Conservation (phyloP, 2,888 invertebrate species). For the Rapana venosa region DNA sequence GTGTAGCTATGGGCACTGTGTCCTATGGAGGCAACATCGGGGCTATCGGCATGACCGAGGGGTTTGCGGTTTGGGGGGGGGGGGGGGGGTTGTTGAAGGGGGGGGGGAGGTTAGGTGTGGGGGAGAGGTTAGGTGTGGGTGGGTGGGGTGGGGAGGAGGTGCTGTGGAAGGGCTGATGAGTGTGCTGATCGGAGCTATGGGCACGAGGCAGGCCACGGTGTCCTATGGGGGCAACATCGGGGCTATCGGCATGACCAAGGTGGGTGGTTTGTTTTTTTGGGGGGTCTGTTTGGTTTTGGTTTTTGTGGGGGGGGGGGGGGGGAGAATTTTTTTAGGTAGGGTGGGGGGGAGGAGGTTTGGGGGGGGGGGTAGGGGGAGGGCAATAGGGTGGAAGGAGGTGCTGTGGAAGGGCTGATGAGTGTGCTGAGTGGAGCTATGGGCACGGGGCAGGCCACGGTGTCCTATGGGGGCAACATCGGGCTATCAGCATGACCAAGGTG, state of each 20-base stretch:
- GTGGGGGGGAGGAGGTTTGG: no score
- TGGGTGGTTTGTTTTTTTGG: no score
- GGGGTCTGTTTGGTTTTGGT: no score
- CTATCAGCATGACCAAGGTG: conserved; percentile 91
- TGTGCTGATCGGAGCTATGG: conserved; percentile 89
- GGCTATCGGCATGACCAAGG: conserved; percentile 91
- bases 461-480: conserved; percentile 93
- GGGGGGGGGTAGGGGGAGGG: no score
- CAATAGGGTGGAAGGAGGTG: conserved; percentile 85
- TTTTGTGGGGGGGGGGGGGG: no score
- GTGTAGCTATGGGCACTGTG: conserved; percentile 90
- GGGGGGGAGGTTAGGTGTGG: conserved; percentile 79
- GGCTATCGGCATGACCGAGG: conserved; percentile 90
- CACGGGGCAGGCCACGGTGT: conserved; percentile 91
- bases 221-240: conserved; percentile 94
- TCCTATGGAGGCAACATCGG: conserved; percentile 94
- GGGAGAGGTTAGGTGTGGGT: neutral
- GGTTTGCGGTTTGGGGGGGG: no score
- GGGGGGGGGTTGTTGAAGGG: no score
- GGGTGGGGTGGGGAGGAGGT: neutral
- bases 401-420: conserved; percentile 89
- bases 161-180: conserved; percentile 91
- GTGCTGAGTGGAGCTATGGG: conserved; percentile 90
- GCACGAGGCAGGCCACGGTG: no score
- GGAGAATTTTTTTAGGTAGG: no score